Conservation (phyloP, 2,113 vertebrate species). For the Felis catus region DNA sequence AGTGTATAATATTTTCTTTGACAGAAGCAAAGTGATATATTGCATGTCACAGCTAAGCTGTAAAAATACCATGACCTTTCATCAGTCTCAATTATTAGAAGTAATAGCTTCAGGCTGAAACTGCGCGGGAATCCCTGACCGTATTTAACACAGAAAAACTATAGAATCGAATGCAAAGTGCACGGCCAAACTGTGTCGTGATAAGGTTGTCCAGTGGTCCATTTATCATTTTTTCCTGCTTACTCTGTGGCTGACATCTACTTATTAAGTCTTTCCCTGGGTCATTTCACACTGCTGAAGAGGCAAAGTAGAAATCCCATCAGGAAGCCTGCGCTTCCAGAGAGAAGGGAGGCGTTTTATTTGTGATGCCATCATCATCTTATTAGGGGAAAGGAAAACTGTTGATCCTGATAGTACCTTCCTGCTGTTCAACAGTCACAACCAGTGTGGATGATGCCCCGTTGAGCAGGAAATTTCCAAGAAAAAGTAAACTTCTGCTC, state of each 20-base stretch:
- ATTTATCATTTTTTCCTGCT: constrained; percentile 60
- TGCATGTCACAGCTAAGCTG: constrained; percentile 76
- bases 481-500: not conserved
- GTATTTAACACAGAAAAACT: constrained; percentile 68
- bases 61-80: constrained; percentile 79
- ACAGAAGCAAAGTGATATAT: constrained; percentile 81
- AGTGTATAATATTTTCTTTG: constrained; percentile 82
- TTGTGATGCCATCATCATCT: not conserved
- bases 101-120: constrained; percentile 77
- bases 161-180: constrained; percentile 59
- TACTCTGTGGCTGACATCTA: constrained; percentile 41
- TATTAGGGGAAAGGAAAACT: constrained; percentile 7
- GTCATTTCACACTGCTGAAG: constrained; percentile 72
- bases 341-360: not conserved
- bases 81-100: constrained; percentile 81
- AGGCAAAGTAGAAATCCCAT: constrained; percentile 49
- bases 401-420: not conserved
- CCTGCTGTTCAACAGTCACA: not conserved
- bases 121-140: constrained; percentile 67
- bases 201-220: not conserved
- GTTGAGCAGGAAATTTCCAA: not conserved
- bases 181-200: not conserved
- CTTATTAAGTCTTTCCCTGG: constrained; percentile 72
- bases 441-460: not conserved
- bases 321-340: constrained; percentile 15